Evolutionary conservation across 1,140 invertebrate species (phyloP), one percentile per base, ranked within the genome.

Genomic region (Thalassaphorura encarpata): DNA sequence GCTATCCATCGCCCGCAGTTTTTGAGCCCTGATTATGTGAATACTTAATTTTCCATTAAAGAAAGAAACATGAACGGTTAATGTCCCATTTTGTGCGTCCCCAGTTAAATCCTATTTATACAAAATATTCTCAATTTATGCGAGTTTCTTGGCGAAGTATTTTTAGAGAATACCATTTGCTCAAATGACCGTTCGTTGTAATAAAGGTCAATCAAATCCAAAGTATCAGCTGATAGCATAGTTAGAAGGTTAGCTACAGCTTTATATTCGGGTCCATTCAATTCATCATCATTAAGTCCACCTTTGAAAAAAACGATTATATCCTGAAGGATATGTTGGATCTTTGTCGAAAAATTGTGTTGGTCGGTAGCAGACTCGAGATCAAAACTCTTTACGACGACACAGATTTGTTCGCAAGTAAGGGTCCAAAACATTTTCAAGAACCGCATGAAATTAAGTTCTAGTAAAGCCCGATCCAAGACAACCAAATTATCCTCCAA

Each of bases 351-450:
- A 24, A 59, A 59, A 1, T 3, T 31, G 23, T 19, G 24, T 31
- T 61, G 56, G 18, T 49, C 36, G 23, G 31, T n/a, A 5, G 28
- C 28, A 29, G 40, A 0, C 23, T 33, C 8, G 33, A 48, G 16
- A 46, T 29, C 26, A 48, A 47, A 23, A 21, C 2, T 26, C n/a
- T 29, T 4, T 36, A 28, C 28, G 16, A 21, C 23, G 18, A 3
- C 18, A 6, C 42, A 15, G 2, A 58, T 13, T 43, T 52, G 56
- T 24, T 52, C 26, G 24, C 56, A 61, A 2, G 49, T 50, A 0
- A 59, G 8, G 24, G 54, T 52, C 63, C 63, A 64, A 15, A 64
- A 49, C 16, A 64, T 27, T 43, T 46, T 42, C 0, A 64, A 29
- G n/a, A 64, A 18, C 29, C 54, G 1, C 5, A 51, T 27, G 27